phyloP scores from a whole-genome alignment of 1,140 invertebrate species.

The Stenopsyche tienmushanensis region DNA sequence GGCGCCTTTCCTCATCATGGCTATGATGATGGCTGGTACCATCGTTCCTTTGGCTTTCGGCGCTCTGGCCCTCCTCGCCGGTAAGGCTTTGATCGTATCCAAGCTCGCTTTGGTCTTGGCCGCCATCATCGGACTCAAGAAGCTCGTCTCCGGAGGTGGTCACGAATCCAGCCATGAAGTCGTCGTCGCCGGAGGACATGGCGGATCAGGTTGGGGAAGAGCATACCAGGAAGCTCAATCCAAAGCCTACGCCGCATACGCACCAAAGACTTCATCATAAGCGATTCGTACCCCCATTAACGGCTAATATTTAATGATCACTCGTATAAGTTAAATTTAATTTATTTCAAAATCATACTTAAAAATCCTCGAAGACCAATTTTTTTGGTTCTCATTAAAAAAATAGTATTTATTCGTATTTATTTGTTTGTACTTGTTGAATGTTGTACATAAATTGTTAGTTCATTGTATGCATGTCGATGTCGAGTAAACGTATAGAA shows the following conservation, averaged over 20 bases:
- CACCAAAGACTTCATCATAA: slow-evolving; percentile 44
- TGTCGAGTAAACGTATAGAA: neutral
- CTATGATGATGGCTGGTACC: slow-evolving; percentile 74
- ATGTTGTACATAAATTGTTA: neutral
- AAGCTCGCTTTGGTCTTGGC: slow-evolving; percentile 78
- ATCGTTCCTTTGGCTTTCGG: slow-evolving; percentile 77
- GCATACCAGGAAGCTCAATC: slow-evolving; percentile 61
- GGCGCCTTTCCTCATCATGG: slow-evolving; percentile 71
- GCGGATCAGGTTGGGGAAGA: slow-evolving; percentile 70
- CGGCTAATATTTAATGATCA: neutral
- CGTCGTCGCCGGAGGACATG: slow-evolving; percentile 67
- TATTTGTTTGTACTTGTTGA: too few species aligned
- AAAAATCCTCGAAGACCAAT: too few species aligned
- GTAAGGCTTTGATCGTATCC: slow-evolving; percentile 80
- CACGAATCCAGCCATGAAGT: slow-evolving; percentile 70
- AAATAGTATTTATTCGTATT: neutral
- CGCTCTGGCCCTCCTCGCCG: slow-evolving; percentile 74
- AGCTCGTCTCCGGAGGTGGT: slow-evolving; percentile 65
- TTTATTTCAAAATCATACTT: neutral
- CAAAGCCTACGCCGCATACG: slow-evolving; percentile 65
- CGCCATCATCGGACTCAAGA: slow-evolving; percentile 81
- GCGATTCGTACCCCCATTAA: neutral
- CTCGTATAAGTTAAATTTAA: neutral
- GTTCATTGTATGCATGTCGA: neutral
- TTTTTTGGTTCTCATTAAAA: too few species aligned